Evolutionary conservation across 1,140 invertebrate genomes (phyloP).

Genomic region (Heliconius nattereri): DNA sequence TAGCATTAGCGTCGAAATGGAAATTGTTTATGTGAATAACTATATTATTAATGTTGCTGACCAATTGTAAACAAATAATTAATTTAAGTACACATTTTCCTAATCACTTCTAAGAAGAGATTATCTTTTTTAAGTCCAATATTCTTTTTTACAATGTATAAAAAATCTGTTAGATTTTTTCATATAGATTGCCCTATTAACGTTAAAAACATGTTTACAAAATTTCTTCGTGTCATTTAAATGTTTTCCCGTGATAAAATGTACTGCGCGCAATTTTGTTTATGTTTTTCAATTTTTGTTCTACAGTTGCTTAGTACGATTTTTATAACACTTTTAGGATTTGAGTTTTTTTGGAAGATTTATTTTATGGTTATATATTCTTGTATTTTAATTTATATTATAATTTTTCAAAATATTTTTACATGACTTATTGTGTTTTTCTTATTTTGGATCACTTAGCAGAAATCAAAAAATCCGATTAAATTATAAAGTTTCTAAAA

Average conservation of each 20-base stretch:
- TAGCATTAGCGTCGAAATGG: not conserved
- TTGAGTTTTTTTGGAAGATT: not conserved
- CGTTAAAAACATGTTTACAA: slow-evolving; percentile 60
- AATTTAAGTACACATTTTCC: not conserved
- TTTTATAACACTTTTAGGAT: not conserved
- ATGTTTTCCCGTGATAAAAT: slow-evolving; percentile 37
- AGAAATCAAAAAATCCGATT: not conserved
- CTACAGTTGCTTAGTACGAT: not conserved
- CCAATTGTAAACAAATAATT: not conserved
- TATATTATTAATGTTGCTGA: not conserved
- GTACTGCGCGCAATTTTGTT: slow-evolving; percentile 51
- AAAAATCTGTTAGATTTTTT: not conserved
- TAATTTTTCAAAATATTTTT: not conserved
- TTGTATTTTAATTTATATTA: not conserved
- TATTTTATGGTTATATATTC: not conserved
- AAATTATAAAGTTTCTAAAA: not conserved
- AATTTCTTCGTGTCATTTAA: slow-evolving; percentile 31
- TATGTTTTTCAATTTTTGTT: slow-evolving; percentile 20
- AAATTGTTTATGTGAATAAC: not conserved
- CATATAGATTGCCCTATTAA: not conserved
- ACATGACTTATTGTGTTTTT: slow-evolving; percentile 5
- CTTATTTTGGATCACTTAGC: not conserved
- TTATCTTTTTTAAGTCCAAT: not conserved
- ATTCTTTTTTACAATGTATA: not conserved
- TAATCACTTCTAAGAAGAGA: not conserved